Evolutionary conservation across 2,888 invertebrate species (phyloP).

Genomic region (Girardia tigrina): DNA sequence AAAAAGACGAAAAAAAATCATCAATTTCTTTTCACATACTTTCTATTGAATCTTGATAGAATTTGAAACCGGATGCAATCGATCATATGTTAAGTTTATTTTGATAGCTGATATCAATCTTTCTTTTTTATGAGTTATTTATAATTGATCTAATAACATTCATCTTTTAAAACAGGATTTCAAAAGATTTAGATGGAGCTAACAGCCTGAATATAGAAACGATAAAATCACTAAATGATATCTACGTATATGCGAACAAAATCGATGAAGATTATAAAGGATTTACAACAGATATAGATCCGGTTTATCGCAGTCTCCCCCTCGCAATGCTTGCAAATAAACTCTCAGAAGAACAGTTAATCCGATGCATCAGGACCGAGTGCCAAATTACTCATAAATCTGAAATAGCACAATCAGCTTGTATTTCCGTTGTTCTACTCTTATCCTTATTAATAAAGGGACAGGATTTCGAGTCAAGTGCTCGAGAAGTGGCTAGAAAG

Average conservation of each 20-base stretch:
- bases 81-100: too few relatives aligned
- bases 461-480: background rate
- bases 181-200: slow-evolving; percentile 1
- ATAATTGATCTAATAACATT: too few relatives aligned
- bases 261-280: slow-evolving; percentile 15
- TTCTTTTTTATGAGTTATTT: too few relatives aligned
- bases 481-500: slow-evolving; percentile 3
- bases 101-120: too few relatives aligned
- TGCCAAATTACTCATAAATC: slow-evolving; percentile 18
- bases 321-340: background rate
- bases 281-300: slow-evolving; percentile 4
- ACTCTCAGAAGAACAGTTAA: slow-evolving; percentile 4
- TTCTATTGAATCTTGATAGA: too few relatives aligned
- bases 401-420: background rate
- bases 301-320: background rate
- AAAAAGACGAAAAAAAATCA: too few relatives aligned
- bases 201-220: background rate
- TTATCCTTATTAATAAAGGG: background rate
- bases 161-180: too few relatives aligned
- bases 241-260: background rate
- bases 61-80: too few relatives aligned
- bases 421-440: background rate
- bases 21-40: too few relatives aligned
- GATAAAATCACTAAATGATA: background rate
- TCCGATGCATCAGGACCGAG: background rate